Evolutionary conservation across 2,113 vertebrate genomes (phyloP), one percentile per base, ranked within the genome.

Genomic region (Megaptera novaeangliae): DNA sequence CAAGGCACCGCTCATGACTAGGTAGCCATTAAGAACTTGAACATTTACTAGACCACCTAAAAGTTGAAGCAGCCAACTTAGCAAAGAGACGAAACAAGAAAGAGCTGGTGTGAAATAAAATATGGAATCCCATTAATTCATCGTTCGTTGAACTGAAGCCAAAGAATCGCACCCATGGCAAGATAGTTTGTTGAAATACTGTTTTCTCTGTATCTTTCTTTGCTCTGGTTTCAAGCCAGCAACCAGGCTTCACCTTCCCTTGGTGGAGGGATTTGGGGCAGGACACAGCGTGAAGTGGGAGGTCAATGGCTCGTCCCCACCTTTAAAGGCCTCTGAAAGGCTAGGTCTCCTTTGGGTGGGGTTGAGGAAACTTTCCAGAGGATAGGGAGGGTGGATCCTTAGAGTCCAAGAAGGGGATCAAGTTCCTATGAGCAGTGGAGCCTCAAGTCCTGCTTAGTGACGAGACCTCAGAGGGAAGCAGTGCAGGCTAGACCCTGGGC

Each of bases 121-220:
- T 20, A 27, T 1, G 31, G 46, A 36, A 61, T 3, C 13, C 12
- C 27, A 34, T 39, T 0, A 4, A 25, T 34, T 68, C 36, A 1
- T 59, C 63, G 21, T 81, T 63, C 20, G 0, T 36, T 34, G 18
- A 41, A 41, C 7, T 80, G 61, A 80, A 69, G n/a, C 64, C 49
- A 6, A 23, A 92, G 49, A 66, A 39, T 18, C 23, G 17, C 39
- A 49, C 6, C 15, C 1, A 0, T 0, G 20, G 23, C 34, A 13
- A 41, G 29, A 11, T 1, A 29, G 46, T 17, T 41, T 15, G n/a
- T 0, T 1, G 59, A 74, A n/a, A 49, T 6, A 31, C 80, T 15
- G 0, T 75, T 61, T 83, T 61, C 31, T 74, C 84, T 21, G 20
- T 34, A 27, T 74, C 63, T 81, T 66, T 64, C 34, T 88, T 66